Conservation (phyloP, 1,140 invertebrate genomes). For the Acromyrmex heyeri region DNA sequence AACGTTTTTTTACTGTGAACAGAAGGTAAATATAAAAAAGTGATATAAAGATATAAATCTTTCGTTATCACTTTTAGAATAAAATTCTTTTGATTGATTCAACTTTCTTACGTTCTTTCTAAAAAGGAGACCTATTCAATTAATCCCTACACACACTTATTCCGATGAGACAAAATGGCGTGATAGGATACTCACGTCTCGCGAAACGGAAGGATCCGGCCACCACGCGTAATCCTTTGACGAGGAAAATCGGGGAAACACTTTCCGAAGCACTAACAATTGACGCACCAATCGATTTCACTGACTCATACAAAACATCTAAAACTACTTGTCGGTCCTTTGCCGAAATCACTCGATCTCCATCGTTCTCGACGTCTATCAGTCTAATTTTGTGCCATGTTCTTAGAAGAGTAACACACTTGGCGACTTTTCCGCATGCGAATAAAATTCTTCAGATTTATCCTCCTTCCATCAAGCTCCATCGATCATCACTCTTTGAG, state of each 20-base stretch:
- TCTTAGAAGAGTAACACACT: conserved; percentile 23
- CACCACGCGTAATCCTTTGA: conserved; percentile 68
- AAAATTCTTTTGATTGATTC: not conserved
- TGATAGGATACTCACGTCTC: conserved; percentile 64
- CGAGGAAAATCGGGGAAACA: conserved; percentile 57
- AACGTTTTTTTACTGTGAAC: too few species aligned
- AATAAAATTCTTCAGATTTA: conserved; percentile 6
- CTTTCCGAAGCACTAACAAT: conserved; percentile 65
- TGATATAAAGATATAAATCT: not conserved
- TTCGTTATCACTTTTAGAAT: not conserved
- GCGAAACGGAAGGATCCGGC: conserved; percentile 4
- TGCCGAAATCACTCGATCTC: conserved; percentile 60
- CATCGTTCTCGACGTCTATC: conserved; percentile 45
- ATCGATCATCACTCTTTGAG: not conserved
- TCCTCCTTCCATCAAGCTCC: conserved; percentile 24
- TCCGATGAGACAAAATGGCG: conserved; percentile 37
- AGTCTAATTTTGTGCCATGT: conserved; percentile 33
- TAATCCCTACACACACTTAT: conserved; percentile 34
- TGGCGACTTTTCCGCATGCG: not conserved
- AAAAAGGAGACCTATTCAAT: conserved; percentile 5
- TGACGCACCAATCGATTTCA: conserved; percentile 66
- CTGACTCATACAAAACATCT: conserved; percentile 69
- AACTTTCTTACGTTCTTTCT: not conserved
- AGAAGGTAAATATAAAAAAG: not conserved
- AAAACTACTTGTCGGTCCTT: conserved; percentile 63